A percentile compares a stretch with the other conserved stretches of the same genome.
Conservation (phyloP, 1,140 invertebrate species). For the Papilio glaucus region DNA sequence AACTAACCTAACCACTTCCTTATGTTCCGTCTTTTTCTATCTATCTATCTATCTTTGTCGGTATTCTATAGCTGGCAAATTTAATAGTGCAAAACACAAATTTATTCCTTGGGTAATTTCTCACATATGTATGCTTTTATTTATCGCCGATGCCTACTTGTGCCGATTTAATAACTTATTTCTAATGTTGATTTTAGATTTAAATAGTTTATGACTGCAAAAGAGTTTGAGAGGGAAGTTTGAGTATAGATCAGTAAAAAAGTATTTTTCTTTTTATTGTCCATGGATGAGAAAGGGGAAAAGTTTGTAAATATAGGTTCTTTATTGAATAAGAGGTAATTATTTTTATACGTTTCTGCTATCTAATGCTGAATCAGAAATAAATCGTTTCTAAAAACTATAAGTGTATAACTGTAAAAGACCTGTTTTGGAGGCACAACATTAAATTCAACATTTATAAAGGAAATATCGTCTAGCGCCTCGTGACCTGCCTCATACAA, state of each 20-base stretch:
- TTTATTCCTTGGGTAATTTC: neutral
- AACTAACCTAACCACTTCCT: neutral
- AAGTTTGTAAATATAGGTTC: no score
- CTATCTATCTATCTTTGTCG: neutral
- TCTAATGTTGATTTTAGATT: no score
- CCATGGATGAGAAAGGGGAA: no score
- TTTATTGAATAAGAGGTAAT: no score
- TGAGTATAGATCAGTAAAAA: no score
- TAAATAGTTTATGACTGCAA: no score
- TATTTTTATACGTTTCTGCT: no score
- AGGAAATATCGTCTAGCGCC: slow-evolving; percentile 47
- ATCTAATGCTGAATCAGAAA: no score
- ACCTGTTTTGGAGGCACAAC: neutral
- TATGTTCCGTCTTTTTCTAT: neutral
- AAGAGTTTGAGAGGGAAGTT: no score
- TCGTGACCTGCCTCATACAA: slow-evolving; percentile 60
- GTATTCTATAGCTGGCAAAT: neutral
- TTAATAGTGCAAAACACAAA: slow-evolving; percentile 6
- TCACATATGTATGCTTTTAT: slow-evolving; percentile 22
- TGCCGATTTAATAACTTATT: neutral
- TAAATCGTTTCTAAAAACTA: neutral
- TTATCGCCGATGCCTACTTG: neutral
- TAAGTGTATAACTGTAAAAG: neutral
- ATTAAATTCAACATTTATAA: slow-evolving; percentile 29
- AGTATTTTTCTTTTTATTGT: no score